Conservation (phyloP, 2,113 vertebrate genomes). For the Cryptomyrus ogoouensis region DNA sequence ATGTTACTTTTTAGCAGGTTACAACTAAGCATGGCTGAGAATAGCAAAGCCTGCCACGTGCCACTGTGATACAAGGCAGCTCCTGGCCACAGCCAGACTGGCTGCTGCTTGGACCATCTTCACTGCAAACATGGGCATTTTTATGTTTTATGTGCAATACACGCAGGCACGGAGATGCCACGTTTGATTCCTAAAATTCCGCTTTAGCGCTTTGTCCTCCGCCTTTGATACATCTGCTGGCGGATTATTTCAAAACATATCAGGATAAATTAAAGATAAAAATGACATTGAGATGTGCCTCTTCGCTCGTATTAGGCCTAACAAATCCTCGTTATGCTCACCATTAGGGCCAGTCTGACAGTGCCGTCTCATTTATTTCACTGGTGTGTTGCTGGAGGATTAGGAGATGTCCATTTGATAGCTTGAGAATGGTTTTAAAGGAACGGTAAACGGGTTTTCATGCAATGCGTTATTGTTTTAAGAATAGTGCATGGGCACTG, state of each 20-base stretch:
- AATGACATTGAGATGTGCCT: background rate
- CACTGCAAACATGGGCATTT: background rate
- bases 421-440: background rate
- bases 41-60: background rate
- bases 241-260: background rate
- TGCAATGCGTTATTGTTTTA: background rate
- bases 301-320: background rate
- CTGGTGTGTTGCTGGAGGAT: background rate
- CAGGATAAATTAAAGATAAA: background rate
- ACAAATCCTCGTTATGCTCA: background rate
- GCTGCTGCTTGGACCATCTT: background rate
- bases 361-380: background rate
- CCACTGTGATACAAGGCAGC: background rate
- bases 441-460: background rate
- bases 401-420: background rate
- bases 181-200: background rate
- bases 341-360: background rate
- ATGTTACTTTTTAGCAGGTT: background rate
- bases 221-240: background rate
- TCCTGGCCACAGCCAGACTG: background rate
- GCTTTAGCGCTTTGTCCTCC: background rate
- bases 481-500: background rate
- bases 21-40: background rate
- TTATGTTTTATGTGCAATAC: background rate
- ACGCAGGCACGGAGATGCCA: background rate